These are phyloP conservation scores for Cotesia vestalis DNA, from an alignment of 1,140 invertebrate genomes.

Conservation along the genomic window DNA sequence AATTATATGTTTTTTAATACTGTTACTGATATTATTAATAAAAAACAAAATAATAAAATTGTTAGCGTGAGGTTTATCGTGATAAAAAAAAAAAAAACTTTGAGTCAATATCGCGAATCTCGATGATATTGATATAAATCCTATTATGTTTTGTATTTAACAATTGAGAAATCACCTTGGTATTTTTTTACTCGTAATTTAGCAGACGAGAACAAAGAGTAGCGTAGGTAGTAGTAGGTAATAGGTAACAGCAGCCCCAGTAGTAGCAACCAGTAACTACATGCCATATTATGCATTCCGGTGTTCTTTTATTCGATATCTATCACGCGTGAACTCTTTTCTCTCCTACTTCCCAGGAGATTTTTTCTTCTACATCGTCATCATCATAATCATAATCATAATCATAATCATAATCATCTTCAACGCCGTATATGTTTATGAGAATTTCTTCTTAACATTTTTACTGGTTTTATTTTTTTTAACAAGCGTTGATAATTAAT, in stretches of 20 bases:
- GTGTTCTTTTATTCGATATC: constrained; percentile 20
- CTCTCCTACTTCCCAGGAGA: constrained; percentile 20
- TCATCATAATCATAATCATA: neutral
- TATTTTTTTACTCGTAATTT: neutral
- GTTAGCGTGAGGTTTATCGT: neutral
- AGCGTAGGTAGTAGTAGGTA: neutral
- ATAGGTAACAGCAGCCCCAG: neutral
- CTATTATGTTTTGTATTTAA: constrained; percentile 8
- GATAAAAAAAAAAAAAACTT: neutral
- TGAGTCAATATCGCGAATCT: neutral
- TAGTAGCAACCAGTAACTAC: neutral
- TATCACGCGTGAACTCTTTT: constrained; percentile 29
- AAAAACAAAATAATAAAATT: neutral
- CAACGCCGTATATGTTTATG: too few relatives aligned
- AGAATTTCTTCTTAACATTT: too few relatives aligned
- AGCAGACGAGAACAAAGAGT: constrained; percentile 1
- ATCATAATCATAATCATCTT: too few relatives aligned
- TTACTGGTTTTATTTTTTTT: too few relatives aligned
- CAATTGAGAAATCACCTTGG: constrained; percentile 4
- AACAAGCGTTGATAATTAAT: too few relatives aligned
- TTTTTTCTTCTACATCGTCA: constrained; percentile 11
- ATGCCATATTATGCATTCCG: constrained; percentile 14
- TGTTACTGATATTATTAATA: too few relatives aligned
- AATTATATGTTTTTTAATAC: too few relatives aligned
- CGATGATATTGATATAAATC: neutral